phyloP scores from a whole-genome alignment of 2,797 vertebrate species.

The Pangasius mekongensis region DNA sequence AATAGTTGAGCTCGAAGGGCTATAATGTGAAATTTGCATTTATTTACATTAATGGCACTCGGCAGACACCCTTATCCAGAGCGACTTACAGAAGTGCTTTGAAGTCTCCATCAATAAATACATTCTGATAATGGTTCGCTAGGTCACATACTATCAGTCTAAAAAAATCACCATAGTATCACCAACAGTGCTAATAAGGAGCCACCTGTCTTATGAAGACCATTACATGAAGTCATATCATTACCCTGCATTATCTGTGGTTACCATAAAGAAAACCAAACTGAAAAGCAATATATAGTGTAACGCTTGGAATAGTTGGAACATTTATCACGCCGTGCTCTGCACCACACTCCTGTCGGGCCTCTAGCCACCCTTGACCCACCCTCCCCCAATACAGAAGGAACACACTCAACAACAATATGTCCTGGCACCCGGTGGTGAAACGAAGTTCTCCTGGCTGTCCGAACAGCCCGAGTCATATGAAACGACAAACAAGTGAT shows the following conservation, averaged over 20 bases:
- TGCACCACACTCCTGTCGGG: background rate
- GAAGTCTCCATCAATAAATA: too few relatives aligned
- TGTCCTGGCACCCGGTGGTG: background rate
- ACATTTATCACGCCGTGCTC: background rate
- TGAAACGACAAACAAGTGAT: background rate
- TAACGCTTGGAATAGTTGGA: too few relatives aligned
- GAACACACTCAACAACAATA: background rate
- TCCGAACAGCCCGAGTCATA: background rate
- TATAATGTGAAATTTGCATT: background rate
- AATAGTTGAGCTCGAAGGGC: background rate
- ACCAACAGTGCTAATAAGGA: background rate
- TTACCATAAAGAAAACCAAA: background rate
- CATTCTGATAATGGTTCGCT: too few relatives aligned
- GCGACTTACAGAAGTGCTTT: too few relatives aligned
- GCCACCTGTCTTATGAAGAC: background rate
- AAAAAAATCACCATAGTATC: background rate
- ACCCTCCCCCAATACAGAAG: background rate
- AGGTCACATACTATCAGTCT: too few relatives aligned
- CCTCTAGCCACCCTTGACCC: background rate
- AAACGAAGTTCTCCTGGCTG: background rate
- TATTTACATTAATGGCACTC: too few relatives aligned
- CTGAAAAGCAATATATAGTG: too few relatives aligned
- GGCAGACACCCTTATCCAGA: too few relatives aligned
- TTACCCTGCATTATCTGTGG: background rate
- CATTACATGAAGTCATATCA: background rate